Percentiles rank a stretch among this genome's conserved stretches.
phyloP scores from a whole-genome alignment of 2,113 vertebrate genomes.

The Corythornis madagascariensis region DNA sequence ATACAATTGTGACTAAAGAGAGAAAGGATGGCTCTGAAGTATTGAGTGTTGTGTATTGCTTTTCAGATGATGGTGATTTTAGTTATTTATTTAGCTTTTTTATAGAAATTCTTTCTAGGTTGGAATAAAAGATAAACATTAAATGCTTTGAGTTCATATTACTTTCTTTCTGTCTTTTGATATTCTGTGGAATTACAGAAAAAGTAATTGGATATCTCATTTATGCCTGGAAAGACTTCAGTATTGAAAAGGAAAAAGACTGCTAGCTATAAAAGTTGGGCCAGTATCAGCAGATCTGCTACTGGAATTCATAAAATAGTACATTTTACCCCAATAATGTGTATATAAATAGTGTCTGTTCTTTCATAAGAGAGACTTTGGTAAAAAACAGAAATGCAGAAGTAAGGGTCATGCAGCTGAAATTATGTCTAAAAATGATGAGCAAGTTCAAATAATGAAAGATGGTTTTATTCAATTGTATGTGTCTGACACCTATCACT shows the following conservation, averaged over 20 bases:
- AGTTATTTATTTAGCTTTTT: not conserved
- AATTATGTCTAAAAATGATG: constrained; percentile 44
- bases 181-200: not conserved
- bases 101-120: not conserved
- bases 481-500: constrained; percentile 5
- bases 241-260: not conserved
- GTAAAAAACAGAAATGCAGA: not conserved
- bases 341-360: not conserved
- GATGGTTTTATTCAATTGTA: not conserved
- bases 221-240: not conserved
- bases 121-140: not conserved
- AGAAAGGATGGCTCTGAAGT: constrained; percentile 5
- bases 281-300: not conserved
- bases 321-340: not conserved
- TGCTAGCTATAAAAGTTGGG: not conserved
- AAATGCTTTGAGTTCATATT: not conserved
- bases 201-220: not conserved
- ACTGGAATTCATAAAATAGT: not conserved
- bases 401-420: not conserved
- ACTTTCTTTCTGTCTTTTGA: not conserved
- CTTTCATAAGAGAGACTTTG: not conserved
- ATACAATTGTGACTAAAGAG: not conserved
- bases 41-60: not conserved
- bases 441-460: constrained; percentile 23
- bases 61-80: not conserved